Conservation (phyloP, 2,797 vertebrate genomes). For the Chromis chromis region DNA sequence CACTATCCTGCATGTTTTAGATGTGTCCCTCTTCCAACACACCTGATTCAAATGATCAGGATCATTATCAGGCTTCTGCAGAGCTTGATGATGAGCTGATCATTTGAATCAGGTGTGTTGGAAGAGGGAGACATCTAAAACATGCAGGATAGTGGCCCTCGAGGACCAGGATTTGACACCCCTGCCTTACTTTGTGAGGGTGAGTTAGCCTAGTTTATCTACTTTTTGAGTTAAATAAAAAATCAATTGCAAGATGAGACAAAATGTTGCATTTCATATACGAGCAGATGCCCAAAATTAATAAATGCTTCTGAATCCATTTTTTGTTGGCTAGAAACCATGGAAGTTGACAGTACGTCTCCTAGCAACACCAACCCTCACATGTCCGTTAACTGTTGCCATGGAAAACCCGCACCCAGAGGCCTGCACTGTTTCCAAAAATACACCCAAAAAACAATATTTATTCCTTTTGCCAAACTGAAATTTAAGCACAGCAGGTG, state of each 20-base stretch:
- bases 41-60: no score
- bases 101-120: no score
- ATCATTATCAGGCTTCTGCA: no score
- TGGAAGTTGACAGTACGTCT: not conserved
- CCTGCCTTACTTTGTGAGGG: no score
- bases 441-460: not conserved
- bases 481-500: not conserved
- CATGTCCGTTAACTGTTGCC: not conserved
- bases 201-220: not conserved
- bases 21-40: no score
- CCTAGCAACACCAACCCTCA: not conserved
- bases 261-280: not conserved
- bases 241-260: not conserved
- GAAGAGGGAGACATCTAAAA: no score
- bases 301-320: not conserved
- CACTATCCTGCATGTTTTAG: no score
- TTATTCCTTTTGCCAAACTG: not conserved
- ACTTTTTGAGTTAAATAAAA: not conserved
- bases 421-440: not conserved
- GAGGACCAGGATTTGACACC: no score
- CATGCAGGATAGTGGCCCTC: no score
- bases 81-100: no score
- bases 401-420: not conserved
- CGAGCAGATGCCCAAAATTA: not conserved
- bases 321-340: not conserved